A percentile compares a stretch with the other conserved stretches of the same genome.
phyloP scores from a whole-genome alignment of 2,797 vertebrate genomes.

The Muscicapa comitata region DNA sequence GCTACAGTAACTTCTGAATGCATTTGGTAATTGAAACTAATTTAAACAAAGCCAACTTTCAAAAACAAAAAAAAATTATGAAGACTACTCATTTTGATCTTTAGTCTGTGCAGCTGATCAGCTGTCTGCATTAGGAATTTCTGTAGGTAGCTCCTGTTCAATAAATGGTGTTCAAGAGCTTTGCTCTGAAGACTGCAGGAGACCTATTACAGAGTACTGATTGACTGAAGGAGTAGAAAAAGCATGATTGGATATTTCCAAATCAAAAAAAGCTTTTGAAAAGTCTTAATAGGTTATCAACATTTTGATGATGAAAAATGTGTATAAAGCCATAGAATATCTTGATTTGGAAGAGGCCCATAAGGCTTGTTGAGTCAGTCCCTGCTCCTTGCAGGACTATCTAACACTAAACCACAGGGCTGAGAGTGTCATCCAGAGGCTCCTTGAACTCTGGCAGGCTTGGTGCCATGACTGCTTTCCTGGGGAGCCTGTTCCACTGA shows the following conservation, averaged over 20 bases:
- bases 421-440: background rate
- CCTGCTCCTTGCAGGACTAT: rapidly evolving
- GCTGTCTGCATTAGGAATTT: background rate
- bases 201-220: background rate
- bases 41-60: background rate
- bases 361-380: rapidly evolving
- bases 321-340: background rate
- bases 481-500: background rate
- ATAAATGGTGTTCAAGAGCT: background rate
- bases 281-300: background rate
- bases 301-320: background rate
- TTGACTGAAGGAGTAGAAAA: background rate
- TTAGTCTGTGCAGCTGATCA: background rate
- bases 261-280: background rate
- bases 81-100: background rate
- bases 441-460: background rate
- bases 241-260: background rate
- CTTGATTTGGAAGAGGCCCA: background rate
- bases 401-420: background rate
- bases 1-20: background rate
- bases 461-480: rapidly evolving
- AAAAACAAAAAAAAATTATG: background rate
- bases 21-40: background rate
- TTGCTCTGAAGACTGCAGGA: background rate
- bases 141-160: background rate